These are phyloP conservation scores for Phenganax marumi DNA, from an alignment of 92 coral and sea anemone genomes.

Conservation along the genomic window DNA sequence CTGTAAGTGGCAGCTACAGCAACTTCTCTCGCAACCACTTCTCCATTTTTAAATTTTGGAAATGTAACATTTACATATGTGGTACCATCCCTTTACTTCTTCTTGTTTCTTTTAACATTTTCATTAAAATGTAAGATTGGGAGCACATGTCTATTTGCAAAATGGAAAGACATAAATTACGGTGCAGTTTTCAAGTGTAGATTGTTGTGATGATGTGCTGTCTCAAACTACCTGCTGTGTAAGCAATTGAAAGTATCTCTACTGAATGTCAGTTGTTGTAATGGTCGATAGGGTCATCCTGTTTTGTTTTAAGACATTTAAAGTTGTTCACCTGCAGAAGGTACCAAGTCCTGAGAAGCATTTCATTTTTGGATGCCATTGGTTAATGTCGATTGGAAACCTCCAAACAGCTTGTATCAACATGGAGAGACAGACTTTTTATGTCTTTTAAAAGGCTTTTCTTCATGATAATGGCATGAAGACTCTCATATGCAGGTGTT, in stretches of 20 bases:
- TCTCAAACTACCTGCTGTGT: background rate
- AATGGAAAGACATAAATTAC: background rate
- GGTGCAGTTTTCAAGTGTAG: background rate
- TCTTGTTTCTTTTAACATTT: constrained; percentile 37
- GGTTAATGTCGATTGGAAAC: constrained; percentile 51
- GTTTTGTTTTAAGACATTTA: background rate
- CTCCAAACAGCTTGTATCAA: constrained; percentile 57
- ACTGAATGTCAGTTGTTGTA: background rate
- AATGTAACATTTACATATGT: constrained; percentile 29
- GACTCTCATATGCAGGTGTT: constrained; percentile 52
- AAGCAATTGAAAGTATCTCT: background rate
- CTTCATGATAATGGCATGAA: constrained; percentile 48
- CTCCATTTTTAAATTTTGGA: constrained; percentile 21
- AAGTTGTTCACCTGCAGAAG: constrained; percentile 44
- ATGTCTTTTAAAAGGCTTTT: constrained; percentile 47
- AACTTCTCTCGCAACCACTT: constrained; percentile 24
- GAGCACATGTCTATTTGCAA: constrained; percentile 34
- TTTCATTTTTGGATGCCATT: constrained; percentile 55
- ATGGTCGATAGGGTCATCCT: background rate
- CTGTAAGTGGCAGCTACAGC: constrained; percentile 29
- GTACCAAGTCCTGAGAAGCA: constrained; percentile 60
- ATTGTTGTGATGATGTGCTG: background rate
- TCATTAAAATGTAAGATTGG: constrained; percentile 53
- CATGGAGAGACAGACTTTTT: constrained; percentile 41
- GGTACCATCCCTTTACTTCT: constrained; percentile 9